Evolutionary conservation across 2,113 vertebrate genomes (phyloP).

Genomic region (Macaca fascicularis): DNA sequence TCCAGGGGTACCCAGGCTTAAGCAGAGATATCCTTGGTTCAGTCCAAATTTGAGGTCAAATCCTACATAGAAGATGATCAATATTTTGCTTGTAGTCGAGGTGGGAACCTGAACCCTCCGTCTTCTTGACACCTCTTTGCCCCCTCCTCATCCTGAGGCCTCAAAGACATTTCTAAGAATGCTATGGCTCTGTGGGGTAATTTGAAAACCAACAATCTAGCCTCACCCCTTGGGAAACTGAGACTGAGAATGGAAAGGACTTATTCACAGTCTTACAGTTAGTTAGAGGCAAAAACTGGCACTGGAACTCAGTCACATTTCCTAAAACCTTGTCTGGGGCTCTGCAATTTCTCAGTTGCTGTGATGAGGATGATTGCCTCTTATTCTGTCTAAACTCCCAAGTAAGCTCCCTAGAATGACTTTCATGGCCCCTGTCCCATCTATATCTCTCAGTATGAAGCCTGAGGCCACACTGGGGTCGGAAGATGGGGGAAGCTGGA

Average conservation of each 20-base stretch:
- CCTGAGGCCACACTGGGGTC: background rate
- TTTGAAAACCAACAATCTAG: background rate
- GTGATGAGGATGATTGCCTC: background rate
- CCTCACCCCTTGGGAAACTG: background rate
- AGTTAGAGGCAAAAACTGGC: background rate
- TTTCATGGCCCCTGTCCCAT: background rate
- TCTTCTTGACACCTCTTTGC: background rate
- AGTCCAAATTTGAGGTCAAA: background rate
- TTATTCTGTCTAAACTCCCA: background rate
- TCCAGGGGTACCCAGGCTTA: background rate
- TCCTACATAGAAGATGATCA: background rate
- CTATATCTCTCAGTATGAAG: background rate
- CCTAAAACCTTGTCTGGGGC: background rate
- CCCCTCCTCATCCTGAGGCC: background rate
- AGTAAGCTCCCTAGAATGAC: background rate
- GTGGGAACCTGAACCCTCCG: background rate
- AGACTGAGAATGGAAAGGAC: background rate
- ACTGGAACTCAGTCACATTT: background rate
- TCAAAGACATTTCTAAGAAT: background rate
- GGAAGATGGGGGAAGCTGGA: background rate
- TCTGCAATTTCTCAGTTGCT: too few relatives aligned
- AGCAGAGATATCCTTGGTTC: background rate
- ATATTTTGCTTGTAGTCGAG: fast-evolving
- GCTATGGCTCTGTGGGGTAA: background rate
- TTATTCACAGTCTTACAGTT: background rate